Percentiles rank a stretch among this genome's conserved stretches.
phyloP scores from a whole-genome alignment of 2,888 invertebrate species.

The Athalia rosae region DNA sequence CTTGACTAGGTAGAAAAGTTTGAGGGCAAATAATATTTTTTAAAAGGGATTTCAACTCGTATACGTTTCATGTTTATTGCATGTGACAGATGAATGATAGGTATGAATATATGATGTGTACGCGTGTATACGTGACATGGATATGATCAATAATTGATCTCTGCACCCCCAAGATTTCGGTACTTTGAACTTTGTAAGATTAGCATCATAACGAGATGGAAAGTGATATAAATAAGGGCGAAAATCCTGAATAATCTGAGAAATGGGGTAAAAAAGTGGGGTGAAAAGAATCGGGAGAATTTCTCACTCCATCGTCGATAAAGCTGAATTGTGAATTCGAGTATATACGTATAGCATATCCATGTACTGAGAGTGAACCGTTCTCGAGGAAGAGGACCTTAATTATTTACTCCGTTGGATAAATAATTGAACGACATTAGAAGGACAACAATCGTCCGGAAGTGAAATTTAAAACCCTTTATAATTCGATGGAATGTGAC shows the following conservation, averaged over 20 bases:
- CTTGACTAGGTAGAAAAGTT: neutral
- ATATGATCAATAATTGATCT: no score
- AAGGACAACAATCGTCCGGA: no score
- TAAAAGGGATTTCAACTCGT: neutral
- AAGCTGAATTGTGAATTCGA: conserved; percentile 1
- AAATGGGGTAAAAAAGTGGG: neutral
- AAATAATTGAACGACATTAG: no score
- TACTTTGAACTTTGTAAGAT: neutral
- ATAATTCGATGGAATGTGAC: no score
- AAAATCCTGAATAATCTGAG: neutral
- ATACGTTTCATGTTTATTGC: conserved; percentile 16
- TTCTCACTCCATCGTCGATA: neutral
- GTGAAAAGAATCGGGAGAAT: neutral
- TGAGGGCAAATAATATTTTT: neutral
- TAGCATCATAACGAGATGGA: neutral
- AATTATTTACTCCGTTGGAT: conserved; percentile 11
- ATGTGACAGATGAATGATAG: neutral
- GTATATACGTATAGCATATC: neutral
- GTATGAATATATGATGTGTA: neutral
- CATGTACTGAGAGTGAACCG: neutral
- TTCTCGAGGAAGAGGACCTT: neutral
- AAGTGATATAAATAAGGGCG: neutral
- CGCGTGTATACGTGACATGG: no score
- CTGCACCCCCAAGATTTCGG: neutral
- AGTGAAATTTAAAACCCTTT: no score